Evolutionary conservation across 1,140 invertebrate species (phyloP), one percentile per base, ranked within the genome.

Genomic region (Drosophila lacertosa): DNA sequence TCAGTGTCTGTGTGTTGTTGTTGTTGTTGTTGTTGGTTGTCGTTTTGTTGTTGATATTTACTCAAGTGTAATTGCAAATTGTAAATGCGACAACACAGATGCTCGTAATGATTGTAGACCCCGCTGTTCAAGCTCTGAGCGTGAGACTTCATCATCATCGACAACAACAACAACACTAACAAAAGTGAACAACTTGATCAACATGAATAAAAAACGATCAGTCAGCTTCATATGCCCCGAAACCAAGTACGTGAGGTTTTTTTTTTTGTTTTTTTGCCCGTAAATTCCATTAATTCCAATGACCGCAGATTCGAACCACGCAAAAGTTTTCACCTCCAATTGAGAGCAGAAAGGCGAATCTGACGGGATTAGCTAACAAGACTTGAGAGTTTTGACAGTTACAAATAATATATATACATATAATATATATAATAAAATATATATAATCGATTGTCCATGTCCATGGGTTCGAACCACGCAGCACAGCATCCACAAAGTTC

Each of bases 11-110:
- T 13, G 40, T 18, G 22, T 22, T 53, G 50, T 10, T 53, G 32
- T 35, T 51, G 29, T 29, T 37, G 32, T 37, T 35, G 32, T 55
- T 33, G 50, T 40, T 53, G 20, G 32, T 16, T 54, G 33, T 54
- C 37, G 53, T 47, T 26, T 57, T 70, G 60, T 37, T 86, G 82
- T 86, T 86, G 81, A 86, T 88, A 88, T 84, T 88, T 86, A 77
- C 82, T 81, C 82, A 86, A 81, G 81, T 84, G 81, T 86, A 84
- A 84, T 84, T 84, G 81, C 81, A 79, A 84, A 84, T 84, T 84
- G 81, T 88, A 84, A 84, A 84, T 77, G 81, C 77, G 81, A 86
- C 80, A 84, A 84, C 82, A 86, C 81, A 84, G 81, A 84, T 84
- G 81, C 81, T 86, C 82, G 77, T 77, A 86, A 84, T 84, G 81